These are phyloP conservation scores for Sycophila texana DNA, from an alignment of 2,888 invertebrate genomes.

Conservation along the genomic window DNA sequence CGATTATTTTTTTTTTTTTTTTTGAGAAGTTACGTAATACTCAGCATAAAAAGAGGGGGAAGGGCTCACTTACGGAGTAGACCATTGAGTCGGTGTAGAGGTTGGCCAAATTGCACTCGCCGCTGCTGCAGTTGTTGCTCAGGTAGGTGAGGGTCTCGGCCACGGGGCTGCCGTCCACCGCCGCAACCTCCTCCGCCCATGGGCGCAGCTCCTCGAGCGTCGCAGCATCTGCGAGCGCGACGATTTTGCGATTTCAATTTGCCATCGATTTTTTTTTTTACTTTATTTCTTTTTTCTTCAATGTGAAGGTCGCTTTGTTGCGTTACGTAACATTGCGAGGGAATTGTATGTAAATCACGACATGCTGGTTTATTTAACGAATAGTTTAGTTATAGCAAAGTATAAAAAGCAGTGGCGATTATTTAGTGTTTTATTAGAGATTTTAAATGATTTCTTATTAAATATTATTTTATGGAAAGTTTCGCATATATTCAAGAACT, in stretches of 20 bases:
- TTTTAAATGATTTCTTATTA: no score
- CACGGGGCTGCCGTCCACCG: constrained; percentile 77
- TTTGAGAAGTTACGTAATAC: background rate
- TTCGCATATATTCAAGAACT: no score
- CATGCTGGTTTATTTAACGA: no score
- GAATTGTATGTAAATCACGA: no score
- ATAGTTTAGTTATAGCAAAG: no score
- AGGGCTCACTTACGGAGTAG: constrained; percentile 77
- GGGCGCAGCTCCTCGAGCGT: constrained; percentile 79
- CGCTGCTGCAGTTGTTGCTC: constrained; percentile 77
- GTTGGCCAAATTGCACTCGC: constrained; percentile 86
- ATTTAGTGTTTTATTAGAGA: no score
- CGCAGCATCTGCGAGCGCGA: constrained; percentile 77
- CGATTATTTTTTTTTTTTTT: background rate
- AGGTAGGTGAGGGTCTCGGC: constrained; percentile 80
- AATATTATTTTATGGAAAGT: no score
- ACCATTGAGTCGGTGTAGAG: constrained; percentile 85
- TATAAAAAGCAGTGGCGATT: no score
- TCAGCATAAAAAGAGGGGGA: background rate
- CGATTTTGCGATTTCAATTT: background rate
- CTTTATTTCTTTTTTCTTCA: no score
- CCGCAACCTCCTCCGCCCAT: constrained; percentile 80
- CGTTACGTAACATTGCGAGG: no score
- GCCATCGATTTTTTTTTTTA: background rate
- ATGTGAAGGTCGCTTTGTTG: no score